Base-by-base conservation (phyloP, 1,140 invertebrate species). In the Trichonephila inaurata region DNA sequence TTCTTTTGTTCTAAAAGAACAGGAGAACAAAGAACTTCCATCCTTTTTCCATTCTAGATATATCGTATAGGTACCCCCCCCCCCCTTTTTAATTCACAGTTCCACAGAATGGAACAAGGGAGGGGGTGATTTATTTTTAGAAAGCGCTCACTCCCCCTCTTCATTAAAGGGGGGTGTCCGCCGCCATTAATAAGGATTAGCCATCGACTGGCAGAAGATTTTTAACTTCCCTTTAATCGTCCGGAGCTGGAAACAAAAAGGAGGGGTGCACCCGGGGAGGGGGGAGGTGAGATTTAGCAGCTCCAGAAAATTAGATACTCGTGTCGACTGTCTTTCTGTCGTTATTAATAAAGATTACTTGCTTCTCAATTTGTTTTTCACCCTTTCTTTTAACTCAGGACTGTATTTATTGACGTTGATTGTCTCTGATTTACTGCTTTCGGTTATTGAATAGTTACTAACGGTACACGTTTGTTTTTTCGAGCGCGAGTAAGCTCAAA, bases 151-250 rank as follows among this genome's bases (percentile, higher is more conserved):
- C 66, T 51, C 51, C 72, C 12, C n/a, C 24, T 77, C 72, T 77
- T 77, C 72, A 77, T 77, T 77, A 77, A 33, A 77, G 72, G 28
- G 28, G 33, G 51, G 51, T 51, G 51, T 64, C 72, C 28, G 72
- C 72, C 16, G 28, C 72, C 28, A 77, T 77, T 77, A 77, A 77
- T 77, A 77, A 77, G 72, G 72, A 77, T 77, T 77, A 77, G 72
- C 72, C 72, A 77, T 77, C 72, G 72, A 77, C 24, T 6, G 21
- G 72, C 24, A 21, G 28, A 33, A 77, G 16, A 33, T 77, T 77
- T 77, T 77, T 77, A 77, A 77, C 72, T 77, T 77, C 72, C 66
- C 72, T 77, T 77, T 77, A 40, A 77, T 77, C 72, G 72, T 77
- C 33, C 33, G 72, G 28, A 77, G 72, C 33, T 28, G 28, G 72